phyloP scores from a whole-genome alignment of 2,797 vertebrate genomes.

The Percopsis omiscomaycus region DNA sequence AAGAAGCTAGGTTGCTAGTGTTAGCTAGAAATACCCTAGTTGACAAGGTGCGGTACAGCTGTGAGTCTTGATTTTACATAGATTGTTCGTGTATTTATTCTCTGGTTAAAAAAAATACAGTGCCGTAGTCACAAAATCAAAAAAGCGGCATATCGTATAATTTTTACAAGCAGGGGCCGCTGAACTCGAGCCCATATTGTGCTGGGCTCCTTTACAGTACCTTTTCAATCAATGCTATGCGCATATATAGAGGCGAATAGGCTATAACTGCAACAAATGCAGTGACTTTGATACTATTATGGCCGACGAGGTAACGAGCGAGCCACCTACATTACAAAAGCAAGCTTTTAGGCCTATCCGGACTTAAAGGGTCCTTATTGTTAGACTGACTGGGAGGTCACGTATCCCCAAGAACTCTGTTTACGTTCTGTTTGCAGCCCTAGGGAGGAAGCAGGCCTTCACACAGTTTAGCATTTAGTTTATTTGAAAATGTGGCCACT shows the following conservation, averaged over 20 bases:
- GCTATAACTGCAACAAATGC: neutral
- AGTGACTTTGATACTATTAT: neutral
- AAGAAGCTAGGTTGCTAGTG: slow-evolving; percentile 43
- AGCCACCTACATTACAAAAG: neutral
- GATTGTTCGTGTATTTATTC: neutral
- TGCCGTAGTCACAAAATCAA: no score
- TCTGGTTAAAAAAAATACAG: no score
- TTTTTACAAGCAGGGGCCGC: no score
- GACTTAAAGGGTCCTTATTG: slow-evolving; percentile 61
- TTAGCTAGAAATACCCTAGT: slow-evolving; percentile 18
- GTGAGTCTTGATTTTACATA: neutral
- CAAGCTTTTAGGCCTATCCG: slow-evolving; percentile 26
- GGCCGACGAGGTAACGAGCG: accelerated
- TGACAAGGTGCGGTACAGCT: neutral
- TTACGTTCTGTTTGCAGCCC: no score
- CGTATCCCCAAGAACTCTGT: slow-evolving; percentile 18
- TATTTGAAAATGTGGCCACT: no score
- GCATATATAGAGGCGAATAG: accelerated
- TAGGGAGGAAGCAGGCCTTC: neutral
- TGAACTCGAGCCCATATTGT: no score
- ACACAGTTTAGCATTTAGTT: no score
- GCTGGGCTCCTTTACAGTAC: no score
- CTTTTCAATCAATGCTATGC: neutral
- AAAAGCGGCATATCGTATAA: no score
- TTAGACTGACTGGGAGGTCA: slow-evolving; percentile 60